Base-by-base conservation (phyloP, 2,113 vertebrate species). In the Clupea harengus region DNA sequence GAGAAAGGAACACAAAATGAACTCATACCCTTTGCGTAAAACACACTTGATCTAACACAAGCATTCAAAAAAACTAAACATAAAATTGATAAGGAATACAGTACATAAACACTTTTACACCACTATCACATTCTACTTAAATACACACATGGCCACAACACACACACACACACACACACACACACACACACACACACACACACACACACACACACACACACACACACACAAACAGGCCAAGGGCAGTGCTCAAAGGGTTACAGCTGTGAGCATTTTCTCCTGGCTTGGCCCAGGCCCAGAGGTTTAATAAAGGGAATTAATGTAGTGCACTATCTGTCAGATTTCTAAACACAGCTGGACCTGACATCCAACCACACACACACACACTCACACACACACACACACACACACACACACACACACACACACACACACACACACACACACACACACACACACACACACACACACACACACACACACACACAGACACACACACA, bases 261-360 rank as follows among this genome's bases (percentile, higher is more conserved):
- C 93, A 94, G 92, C 92, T 94, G 92, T 86, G 89, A 91, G 90
- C 83, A 90, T 82, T 93, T 94, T 94, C 90, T 90, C 90, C 89
- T 91, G 89, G 92, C 91, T 93, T 94, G 93, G 93, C 92, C 90
- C 83, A 86, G 89, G 85, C 93, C 93, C 93, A 95, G 92, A 94
- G 93, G 94, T 88, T 95, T 95, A 95, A 95, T 95, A 95, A 94
- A 95, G 91, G 92, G 93, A 95, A 95, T 95, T 93, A 95, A 95
- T 95, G 94, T 93, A 94, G 94, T 94, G 94, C 93, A 93, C 92
- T 95, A 94, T 95, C 94, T 94, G 94, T 95, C 93, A 94, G 93
- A 95, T 95, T 95, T 92, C 94, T 94, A 94, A 95, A 96, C 95
- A 95, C 95, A 96, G 95, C 94, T 96, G 95, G 93, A 94, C 94